Evolutionary conservation across 2,113 vertebrate species (phyloP).

Genomic region (Clinocottus analis): DNA sequence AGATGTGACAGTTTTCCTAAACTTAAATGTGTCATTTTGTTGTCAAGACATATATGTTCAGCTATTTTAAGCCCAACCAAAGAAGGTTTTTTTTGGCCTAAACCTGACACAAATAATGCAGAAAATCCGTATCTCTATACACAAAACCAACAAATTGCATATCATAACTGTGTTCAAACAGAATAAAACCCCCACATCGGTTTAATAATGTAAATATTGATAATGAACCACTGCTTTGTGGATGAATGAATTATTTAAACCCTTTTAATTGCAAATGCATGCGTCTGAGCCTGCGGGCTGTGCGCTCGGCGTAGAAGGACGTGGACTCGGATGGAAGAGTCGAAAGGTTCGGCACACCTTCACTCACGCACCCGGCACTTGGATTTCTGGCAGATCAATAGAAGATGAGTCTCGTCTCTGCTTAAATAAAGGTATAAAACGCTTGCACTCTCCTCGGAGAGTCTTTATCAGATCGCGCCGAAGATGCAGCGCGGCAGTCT

Average conservation of each 20-base stretch:
- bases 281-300: background rate
- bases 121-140: too few relatives aligned
- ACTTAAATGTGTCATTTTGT: background rate
- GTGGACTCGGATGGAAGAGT: constrained; percentile 16
- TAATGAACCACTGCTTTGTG: too few relatives aligned
- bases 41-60: too few relatives aligned
- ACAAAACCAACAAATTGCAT: too few relatives aligned
- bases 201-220: too few relatives aligned
- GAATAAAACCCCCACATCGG: too few relatives aligned
- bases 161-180: too few relatives aligned
- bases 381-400: constrained; percentile 60
- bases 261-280: background rate
- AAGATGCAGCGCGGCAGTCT: constrained; percentile 35
- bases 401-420: constrained; percentile 35
- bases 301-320: background rate
- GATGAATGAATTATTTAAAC: background rate
- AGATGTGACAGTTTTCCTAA: background rate
- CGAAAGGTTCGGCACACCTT: constrained; percentile 47
- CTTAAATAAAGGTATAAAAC: constrained; percentile 40
- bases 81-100: too few relatives aligned
- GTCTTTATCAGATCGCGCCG: constrained; percentile 30
- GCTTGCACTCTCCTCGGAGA: constrained; percentile 28
- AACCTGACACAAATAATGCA: background rate
- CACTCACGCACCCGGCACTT: constrained; percentile 48
- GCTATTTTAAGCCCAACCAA: too few relatives aligned